Evolutionary conservation across 2,888 invertebrate genomes (phyloP).

Genomic region (Parascotia fuliginaria): DNA sequence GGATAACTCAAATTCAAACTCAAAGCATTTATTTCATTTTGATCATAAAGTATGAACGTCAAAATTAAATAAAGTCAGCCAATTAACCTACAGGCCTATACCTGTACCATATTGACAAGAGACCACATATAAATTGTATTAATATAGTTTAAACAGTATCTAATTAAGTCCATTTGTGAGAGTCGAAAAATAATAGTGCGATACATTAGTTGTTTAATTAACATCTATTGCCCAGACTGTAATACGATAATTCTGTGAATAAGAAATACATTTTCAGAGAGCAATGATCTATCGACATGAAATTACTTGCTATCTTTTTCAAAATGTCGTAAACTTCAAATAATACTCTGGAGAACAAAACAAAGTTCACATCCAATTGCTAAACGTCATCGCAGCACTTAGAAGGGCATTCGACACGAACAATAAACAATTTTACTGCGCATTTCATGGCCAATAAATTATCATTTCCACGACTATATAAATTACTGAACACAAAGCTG

Average conservation of each 20-base stretch:
- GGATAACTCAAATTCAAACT: no score
- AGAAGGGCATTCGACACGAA: conserved; percentile 33
- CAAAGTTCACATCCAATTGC: conserved; percentile 10
- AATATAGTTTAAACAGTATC: no score
- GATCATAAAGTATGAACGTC: no score
- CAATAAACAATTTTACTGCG: conserved; percentile 51
- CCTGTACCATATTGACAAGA: no score
- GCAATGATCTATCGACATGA: neutral
- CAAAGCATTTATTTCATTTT: no score
- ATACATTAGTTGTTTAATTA: no score
- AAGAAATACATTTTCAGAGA: neutral
- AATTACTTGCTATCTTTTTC: neutral
- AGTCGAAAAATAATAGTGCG: no score
- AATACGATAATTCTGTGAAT: neutral
- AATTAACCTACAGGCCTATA: no score
- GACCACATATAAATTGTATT: no score
- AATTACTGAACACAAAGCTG: conserved; percentile 31
- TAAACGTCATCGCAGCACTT: conserved; percentile 19
- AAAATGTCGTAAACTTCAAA: neutral
- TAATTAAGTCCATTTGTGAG: no score
- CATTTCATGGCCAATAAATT: conserved; percentile 57
- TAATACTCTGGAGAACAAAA: neutral
- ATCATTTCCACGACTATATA: conserved; percentile 50
- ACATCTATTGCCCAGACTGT: no score
- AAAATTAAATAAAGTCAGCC: no score